phyloP scores from a whole-genome alignment of 2,888 invertebrate species.

The Idaea dimidiata region DNA sequence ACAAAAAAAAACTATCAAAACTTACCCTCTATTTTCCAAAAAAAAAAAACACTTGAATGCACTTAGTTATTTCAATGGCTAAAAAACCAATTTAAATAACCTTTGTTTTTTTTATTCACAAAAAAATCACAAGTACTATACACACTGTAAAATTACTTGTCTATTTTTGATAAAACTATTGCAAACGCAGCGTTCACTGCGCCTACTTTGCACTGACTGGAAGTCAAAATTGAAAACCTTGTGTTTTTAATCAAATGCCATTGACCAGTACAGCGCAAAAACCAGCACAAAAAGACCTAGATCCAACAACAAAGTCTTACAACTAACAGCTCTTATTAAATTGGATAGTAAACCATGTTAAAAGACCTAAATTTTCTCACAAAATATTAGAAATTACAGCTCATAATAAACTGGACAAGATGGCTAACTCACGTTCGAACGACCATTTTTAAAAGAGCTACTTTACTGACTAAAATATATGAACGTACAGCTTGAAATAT shows the following conservation, averaged over 20 bases:
- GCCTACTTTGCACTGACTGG: slow-evolving; percentile 33
- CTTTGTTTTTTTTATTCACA: not conserved
- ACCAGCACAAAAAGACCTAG: slow-evolving; percentile 3
- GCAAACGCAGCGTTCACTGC: slow-evolving; percentile 54
- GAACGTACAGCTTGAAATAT: not conserved
- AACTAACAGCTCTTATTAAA: not conserved
- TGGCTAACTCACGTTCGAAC: not conserved
- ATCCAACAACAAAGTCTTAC: slow-evolving; percentile 3
- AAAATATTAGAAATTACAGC: not conserved
- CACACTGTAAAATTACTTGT: slow-evolving; percentile 55
- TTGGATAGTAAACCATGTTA: not conserved
- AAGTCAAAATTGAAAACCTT: slow-evolving; percentile 1
- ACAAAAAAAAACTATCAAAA: slow-evolving; percentile 5
- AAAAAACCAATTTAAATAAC: slow-evolving; percentile 36
- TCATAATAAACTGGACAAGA: not conserved
- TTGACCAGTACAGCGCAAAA: not conserved
- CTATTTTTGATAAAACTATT: slow-evolving; percentile 32
- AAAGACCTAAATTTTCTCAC: not conserved
- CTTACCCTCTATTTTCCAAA: slow-evolving; percentile 13
- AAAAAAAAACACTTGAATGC: slow-evolving; percentile 3
- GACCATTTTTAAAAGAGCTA: not conserved
- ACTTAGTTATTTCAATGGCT: slow-evolving; percentile 13
- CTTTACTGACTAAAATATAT: not conserved
- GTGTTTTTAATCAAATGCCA: slow-evolving; percentile 5
- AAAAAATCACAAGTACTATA: slow-evolving; percentile 53